Conservation (phyloP, 2,113 vertebrate species). For the Peromyscus californicus region DNA sequence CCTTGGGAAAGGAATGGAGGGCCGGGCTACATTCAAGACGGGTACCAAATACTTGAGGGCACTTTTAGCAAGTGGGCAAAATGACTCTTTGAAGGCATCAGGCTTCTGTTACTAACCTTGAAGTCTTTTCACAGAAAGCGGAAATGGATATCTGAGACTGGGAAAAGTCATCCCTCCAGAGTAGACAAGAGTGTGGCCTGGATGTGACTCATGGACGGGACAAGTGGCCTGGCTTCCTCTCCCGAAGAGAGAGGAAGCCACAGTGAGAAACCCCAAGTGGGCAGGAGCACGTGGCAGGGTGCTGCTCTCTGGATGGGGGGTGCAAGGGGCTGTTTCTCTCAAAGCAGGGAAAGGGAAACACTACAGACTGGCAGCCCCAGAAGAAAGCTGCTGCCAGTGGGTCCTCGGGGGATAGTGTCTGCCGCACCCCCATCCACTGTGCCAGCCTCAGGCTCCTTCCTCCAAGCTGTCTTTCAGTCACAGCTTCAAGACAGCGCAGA, state of each 20-base stretch:
- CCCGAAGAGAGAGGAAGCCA: neutral
- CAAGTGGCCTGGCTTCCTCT: neutral
- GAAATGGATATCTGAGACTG: neutral
- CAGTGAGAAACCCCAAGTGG: neutral
- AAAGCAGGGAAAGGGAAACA: no score
- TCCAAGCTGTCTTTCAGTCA: neutral
- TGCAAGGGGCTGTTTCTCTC: neutral
- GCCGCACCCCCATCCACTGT: no score
- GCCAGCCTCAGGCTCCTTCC: neutral
- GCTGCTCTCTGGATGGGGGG: neutral
- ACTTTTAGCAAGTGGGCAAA: constrained; percentile 7
- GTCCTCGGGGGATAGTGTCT: neutral
- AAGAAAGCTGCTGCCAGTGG: neutral
- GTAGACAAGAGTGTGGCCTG: neutral
- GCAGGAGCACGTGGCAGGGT: neutral
- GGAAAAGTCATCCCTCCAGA: neutral
- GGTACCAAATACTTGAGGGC: neutral
- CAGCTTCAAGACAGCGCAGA: neutral
- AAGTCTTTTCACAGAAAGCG: neutral
- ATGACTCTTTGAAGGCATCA: neutral
- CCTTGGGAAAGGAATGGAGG: neutral
- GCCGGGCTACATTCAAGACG: neutral
- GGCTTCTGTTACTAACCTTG: neutral
- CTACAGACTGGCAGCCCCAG: rapidly evolving
- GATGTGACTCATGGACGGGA: neutral